These are phyloP conservation scores for Papilio helenus DNA, from an alignment of 1,140 invertebrate genomes.

Conservation along the genomic window DNA sequence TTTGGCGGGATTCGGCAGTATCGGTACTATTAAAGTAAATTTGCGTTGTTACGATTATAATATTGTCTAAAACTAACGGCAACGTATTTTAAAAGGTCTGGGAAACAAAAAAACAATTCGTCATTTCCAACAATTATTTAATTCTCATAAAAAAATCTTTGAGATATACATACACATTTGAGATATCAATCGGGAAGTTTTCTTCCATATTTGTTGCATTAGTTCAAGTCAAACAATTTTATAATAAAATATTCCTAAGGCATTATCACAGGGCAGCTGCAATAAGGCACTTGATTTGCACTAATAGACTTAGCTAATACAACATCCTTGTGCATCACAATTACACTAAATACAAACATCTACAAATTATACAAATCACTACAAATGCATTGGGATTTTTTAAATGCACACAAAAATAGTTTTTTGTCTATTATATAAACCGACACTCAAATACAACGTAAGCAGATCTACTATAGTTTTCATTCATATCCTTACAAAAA, in stretches of 20 bases:
- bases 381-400: background rate
- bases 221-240: background rate
- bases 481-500: no score
- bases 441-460: background rate
- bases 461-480: background rate
- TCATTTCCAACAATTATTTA: slow-evolving; percentile 6
- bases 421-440: background rate
- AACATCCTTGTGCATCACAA: background rate
- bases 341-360: slow-evolving; percentile 18
- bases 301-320: slow-evolving; percentile 11
- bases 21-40: no score
- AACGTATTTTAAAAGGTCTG: no score
- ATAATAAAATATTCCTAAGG: background rate
- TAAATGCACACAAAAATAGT: background rate
- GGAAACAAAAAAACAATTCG: background rate
- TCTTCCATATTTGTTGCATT: background rate
- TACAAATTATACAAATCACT: background rate
- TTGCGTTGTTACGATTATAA: no score
- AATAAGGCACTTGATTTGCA: slow-evolving; percentile 54
- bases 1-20: no score
- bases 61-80: no score
- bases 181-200: background rate
- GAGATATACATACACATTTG: background rate
- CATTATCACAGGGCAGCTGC: slow-evolving; percentile 54
- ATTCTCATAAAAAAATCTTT: slow-evolving; percentile 19